Base-by-base conservation (phyloP, 2,888 invertebrate species). In the Deilephila elpenor region DNA sequence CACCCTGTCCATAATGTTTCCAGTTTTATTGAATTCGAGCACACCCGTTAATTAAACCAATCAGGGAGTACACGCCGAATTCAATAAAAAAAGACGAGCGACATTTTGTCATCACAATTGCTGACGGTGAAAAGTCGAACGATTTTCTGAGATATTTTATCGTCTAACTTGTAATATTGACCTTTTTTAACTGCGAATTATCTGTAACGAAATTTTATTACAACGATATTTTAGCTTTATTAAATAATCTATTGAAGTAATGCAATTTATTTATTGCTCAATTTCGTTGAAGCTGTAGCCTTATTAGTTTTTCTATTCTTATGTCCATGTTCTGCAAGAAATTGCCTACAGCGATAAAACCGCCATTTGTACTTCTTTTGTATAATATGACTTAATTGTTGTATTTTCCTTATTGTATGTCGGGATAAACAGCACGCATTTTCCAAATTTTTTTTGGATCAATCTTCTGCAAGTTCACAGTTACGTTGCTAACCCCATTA, bases 11-110 rank as follows among this genome's bases (percentile, higher is more conserved):
- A 67, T 44, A 67, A 51, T 51, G 25, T 67, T 67, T 17, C 25
- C 20, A 37, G 25, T 67, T 67, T 67, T 67, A 67, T 67, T 51
- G 25, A 51, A 51, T 51, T 51, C 25, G 7, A 56, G 17, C 17
- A 44, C 25, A 44, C 25, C 67, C 25, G 14, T 64, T 67, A 67
- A 67, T 67, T 67, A 67, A 67, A 67, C 14, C 67, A 20, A 60
- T 60, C 60, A 7, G 64, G 20, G n/a, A 20, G 14, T n/a, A 20
- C 37, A n/a, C 37, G 34, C n/a, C 14, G 20, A 64, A 44, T 64
- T 44, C 20, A 64, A 64, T 64, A 60, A 60, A 60, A 60, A 32
- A 60, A 17, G 14, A 25, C 25, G 60, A 29, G 17, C 14, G 29
- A 60, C 14, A 20, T 67, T 67, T 25, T 51, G 20, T 51, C 25